Evolutionary conservation across 2,797 vertebrate species (phyloP).

Genomic region (Neostethus bicornis): DNA sequence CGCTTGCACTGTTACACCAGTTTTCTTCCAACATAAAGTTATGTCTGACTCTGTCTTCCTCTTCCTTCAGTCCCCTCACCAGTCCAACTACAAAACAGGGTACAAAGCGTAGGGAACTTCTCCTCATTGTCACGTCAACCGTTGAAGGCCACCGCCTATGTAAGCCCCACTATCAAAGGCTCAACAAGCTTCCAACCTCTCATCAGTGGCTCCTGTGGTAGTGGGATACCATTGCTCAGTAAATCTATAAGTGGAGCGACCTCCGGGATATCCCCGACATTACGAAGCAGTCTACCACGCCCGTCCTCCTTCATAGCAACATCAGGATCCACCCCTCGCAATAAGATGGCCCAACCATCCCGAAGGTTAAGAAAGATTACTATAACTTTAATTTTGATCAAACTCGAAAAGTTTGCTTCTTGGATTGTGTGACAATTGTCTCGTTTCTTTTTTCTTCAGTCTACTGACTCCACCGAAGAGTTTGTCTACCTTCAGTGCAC

Average conservation of each 20-base stretch:
- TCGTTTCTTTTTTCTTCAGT: conserved; percentile 61
- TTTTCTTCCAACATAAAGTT: neutral
- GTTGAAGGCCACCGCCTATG: conserved; percentile 92
- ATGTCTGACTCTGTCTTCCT: neutral
- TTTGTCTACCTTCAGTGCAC: conserved; percentile 88
- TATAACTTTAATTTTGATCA: no score
- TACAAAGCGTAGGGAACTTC: conserved; percentile 90
- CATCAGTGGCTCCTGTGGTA: conserved; percentile 59
- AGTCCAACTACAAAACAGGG: conserved; percentile 87
- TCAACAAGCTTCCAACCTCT: conserved; percentile 78
- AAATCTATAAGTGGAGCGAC: conserved; percentile 64
- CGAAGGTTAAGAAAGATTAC: conserved; percentile 79
- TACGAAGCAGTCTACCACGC: conserved; percentile 87
- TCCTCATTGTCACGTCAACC: conserved; percentile 82
- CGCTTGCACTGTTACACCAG: rapidly evolving
- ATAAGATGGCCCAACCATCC: conserved; percentile 86
- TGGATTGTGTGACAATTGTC: no score
- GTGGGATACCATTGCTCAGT: conserved; percentile 85
- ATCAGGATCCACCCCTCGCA: conserved; percentile 82
- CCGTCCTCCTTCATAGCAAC: conserved; percentile 82
- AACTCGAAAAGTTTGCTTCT: no score
- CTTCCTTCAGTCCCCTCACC: conserved; percentile 82
- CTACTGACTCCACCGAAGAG: conserved; percentile 93
- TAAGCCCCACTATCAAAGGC: conserved; percentile 91
- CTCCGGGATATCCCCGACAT: conserved; percentile 46